A percentile compares a stretch with the other conserved stretches of the same genome.
Conservation (phyloP, 2,888 invertebrate genomes). For the Gisinianus flammeolus region DNA sequence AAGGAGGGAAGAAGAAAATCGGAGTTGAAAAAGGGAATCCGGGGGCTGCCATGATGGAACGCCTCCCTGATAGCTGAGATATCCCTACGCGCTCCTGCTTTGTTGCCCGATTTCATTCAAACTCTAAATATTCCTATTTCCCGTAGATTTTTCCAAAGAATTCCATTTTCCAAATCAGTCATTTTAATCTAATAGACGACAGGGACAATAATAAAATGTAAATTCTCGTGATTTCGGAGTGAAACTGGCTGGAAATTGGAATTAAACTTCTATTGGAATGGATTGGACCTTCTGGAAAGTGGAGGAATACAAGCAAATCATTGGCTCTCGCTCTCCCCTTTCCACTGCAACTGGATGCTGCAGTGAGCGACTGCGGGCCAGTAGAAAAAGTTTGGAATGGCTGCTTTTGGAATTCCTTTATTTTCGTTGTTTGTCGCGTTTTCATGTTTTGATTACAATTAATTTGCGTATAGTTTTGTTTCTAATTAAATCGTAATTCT, state of each 20-base stretch:
- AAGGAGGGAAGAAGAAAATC: neutral
- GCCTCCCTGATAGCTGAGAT: neutral
- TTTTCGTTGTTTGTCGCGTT: no score
- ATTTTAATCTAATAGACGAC: neutral
- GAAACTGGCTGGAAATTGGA: neutral
- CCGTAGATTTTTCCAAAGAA: no score
- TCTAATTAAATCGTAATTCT: no score
- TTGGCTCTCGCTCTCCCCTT: constrained; percentile 13
- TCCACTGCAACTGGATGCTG: neutral
- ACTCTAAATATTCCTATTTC: neutral
- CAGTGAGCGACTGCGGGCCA: neutral
- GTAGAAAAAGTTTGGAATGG: no score
- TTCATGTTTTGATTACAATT: no score
- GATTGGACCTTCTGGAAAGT: constrained; percentile 5
- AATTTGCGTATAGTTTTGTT: no score
- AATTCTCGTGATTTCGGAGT: neutral
- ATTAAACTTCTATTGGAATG: neutral
- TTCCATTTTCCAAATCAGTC: neutral
- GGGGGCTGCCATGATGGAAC: constrained; percentile 7
- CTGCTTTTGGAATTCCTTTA: no score
- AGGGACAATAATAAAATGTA: neutral
- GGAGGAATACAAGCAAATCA: constrained; percentile 10
- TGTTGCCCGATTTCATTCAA: neutral
- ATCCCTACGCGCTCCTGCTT: constrained; percentile 6
- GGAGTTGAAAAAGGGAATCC: neutral